These are phyloP conservation scores for Indicator indicator DNA, from an alignment of 2,113 vertebrate genomes.

Conservation along the genomic window DNA sequence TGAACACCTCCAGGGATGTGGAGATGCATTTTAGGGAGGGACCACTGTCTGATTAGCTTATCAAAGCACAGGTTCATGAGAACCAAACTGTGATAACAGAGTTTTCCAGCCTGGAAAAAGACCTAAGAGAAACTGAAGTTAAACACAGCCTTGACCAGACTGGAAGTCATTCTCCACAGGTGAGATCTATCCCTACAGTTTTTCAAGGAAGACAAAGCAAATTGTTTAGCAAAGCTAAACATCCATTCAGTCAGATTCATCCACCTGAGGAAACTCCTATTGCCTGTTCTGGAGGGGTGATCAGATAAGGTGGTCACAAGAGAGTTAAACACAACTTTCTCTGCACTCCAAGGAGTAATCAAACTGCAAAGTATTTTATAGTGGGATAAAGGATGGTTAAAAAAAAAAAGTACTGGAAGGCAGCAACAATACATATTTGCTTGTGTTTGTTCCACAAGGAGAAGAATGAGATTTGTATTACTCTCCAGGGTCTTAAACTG, in stretches of 20 bases:
- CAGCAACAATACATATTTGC: neutral
- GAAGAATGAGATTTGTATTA: neutral
- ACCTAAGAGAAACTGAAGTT: constrained; percentile 10
- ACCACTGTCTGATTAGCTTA: constrained; percentile 25
- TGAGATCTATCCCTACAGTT: neutral
- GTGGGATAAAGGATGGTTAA: neutral
- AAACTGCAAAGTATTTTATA: neutral
- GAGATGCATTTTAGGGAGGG: neutral
- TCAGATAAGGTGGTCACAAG: neutral
- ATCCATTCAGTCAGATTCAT: neutral
- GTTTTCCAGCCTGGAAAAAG: neutral
- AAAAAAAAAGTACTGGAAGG: neutral
- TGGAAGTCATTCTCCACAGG: neutral
- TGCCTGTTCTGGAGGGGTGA: neutral
- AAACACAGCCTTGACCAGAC: neutral
- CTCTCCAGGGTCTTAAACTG: neutral
- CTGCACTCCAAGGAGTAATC: neutral
- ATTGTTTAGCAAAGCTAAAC: neutral
- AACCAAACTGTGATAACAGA: constrained; percentile 32
- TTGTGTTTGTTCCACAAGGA: neutral
- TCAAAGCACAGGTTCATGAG: constrained; percentile 34
- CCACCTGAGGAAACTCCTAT: neutral
- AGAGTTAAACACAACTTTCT: neutral
- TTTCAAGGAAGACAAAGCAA: neutral
- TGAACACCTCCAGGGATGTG: neutral